Conservation (phyloP, 2,113 vertebrate species). For the Oophaga pumilio region DNA sequence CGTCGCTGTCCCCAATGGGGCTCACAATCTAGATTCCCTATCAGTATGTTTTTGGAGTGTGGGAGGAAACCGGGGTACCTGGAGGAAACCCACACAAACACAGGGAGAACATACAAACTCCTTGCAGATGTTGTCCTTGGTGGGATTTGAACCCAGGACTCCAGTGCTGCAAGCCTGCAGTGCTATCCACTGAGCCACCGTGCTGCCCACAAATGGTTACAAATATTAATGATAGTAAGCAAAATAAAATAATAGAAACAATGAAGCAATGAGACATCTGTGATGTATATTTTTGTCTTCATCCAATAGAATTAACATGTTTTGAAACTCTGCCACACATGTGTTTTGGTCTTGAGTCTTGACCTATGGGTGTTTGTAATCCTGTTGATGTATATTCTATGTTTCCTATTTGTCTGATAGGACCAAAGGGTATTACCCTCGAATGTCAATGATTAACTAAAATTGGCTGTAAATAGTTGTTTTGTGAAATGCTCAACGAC, state of each 20-base stretch:
- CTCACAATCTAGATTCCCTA: too few relatives aligned
- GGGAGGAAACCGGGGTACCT: too few relatives aligned
- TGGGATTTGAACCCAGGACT: too few relatives aligned
- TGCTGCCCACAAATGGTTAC: too few relatives aligned
- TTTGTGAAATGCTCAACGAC: neutral
- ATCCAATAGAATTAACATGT: neutral
- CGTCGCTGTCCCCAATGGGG: too few relatives aligned
- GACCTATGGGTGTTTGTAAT: neutral
- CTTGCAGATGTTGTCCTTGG: too few relatives aligned
- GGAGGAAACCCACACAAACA: too few relatives aligned
- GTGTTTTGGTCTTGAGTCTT: neutral
- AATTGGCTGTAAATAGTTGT: neutral
- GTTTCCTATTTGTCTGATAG: neutral
- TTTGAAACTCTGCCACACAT: neutral
- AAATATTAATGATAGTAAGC: too few relatives aligned
- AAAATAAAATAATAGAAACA: neutral
- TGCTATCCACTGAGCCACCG: too few relatives aligned
- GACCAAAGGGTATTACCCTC: neutral
- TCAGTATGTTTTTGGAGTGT: too few relatives aligned
- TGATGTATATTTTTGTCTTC: neutral
- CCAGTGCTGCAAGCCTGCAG: too few relatives aligned
- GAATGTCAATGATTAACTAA: slow-evolving; percentile 13
- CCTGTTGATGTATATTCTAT: slow-evolving; percentile 8
- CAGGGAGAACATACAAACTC: too few relatives aligned
- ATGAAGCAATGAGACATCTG: neutral